Base-by-base conservation (phyloP, 2,888 invertebrate species). In the Conus canariensis region DNA sequence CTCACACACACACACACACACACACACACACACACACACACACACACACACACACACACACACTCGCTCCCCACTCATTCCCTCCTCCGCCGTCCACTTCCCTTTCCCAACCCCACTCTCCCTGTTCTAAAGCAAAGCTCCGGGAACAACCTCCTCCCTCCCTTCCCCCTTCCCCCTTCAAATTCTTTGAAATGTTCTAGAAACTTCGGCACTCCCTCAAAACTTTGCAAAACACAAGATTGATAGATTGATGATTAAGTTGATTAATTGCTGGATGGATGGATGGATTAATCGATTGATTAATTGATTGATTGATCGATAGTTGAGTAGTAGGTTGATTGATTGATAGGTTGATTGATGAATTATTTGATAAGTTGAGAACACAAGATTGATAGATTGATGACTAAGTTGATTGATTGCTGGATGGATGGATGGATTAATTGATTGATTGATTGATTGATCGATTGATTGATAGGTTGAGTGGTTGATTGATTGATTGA, bases 1-100 rank as follows among this genome's bases (percentile, higher is more conserved):
- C 70, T 14, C 70, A 70, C 70, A 70, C 70, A 70, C 70, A 70
- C 70, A 70, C 70, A 70, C 70, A 70, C 70, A 70, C 70, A 70
- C 70, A 70, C 70, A 70, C 70, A 70, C 70, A 70, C 70, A 70
- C 70, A 70, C 70, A 70, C 70, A 70, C 70, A 7, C 70, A 70
- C 70, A 70, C 70, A 70, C 70, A 16, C 22, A 12, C n/a, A 12
- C 70, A 22, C 70, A 22, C 70, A 22, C 70, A 12, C 22, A 9
- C 10, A 22, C 22, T 70, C 70, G 8, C 74, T 74, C 74, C 19
- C 74, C 19, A 8, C 22, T 22, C n/a, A 0, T 19, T 74, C 74
- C 19, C 74, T 22, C 74, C n/a, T 19, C n/a, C n/a, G 16, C n/a
- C n/a, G 8, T 7, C 19, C 74, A 16, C 74, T 74, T 19, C 19